Evolutionary conservation across 2,888 invertebrate species (phyloP).

Genomic region (Leucophenga maculata): DNA sequence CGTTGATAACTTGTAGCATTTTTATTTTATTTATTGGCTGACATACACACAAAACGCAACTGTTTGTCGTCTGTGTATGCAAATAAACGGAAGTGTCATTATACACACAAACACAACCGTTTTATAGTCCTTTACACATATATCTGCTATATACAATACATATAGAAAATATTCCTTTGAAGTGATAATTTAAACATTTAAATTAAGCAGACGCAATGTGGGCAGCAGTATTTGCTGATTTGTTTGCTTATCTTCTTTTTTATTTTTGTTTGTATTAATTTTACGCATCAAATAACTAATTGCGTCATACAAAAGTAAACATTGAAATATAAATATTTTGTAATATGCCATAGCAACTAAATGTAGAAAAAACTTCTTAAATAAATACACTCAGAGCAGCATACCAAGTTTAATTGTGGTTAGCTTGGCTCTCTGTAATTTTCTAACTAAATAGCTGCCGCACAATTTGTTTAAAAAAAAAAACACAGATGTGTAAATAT

Average conservation of each 20-base stretch:
- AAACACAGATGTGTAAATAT: constrained; percentile 8
- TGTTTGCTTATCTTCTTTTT: constrained; percentile 4
- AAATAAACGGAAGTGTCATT: constrained; percentile 48
- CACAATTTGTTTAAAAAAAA: no score
- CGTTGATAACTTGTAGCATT: constrained; percentile 10
- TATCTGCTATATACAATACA: constrained; percentile 46
- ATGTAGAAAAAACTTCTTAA: not conserved
- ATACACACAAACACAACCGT: constrained; percentile 41
- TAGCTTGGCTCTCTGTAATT: no score
- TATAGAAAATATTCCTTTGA: constrained; percentile 14
- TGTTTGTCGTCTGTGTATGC: constrained; percentile 24
- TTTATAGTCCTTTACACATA: constrained; percentile 44
- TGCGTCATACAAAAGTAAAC: constrained; percentile 7
- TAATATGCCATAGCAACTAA: not conserved
- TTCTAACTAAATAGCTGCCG: no score
- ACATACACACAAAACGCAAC: not conserved
- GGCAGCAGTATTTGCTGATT: not conserved
- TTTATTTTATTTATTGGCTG: constrained; percentile 20
- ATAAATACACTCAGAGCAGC: not conserved
- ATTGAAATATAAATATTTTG: not conserved
- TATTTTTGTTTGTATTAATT: not conserved
- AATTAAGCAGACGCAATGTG: constrained; percentile 2
- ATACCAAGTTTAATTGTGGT: no score
- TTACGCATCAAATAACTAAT: constrained; percentile 21
- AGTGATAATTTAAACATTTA: constrained; percentile 11